Conservation (phyloP, 2,888 invertebrate genomes). For the Limenitis camilla region DNA sequence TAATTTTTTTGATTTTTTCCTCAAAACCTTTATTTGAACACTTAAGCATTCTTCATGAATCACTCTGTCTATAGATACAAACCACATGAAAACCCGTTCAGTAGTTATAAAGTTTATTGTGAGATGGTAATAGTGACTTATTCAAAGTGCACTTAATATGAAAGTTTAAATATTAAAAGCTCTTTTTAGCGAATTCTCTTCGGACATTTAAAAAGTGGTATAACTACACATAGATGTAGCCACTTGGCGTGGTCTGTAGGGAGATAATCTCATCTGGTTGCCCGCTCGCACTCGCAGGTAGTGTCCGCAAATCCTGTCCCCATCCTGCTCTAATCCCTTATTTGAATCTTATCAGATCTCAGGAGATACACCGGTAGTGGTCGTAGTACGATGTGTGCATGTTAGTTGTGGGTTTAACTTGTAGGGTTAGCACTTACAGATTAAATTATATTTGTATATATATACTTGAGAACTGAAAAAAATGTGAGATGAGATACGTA, state of each 20-base stretch:
- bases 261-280: constrained; percentile 65
- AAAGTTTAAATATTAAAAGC: constrained; percentile 8
- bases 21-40: too few relatives aligned
- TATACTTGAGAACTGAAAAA: too few relatives aligned
- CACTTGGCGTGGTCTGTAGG: constrained; percentile 58
- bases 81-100: too few relatives aligned
- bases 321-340: constrained; percentile 73
- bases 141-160: too few relatives aligned
- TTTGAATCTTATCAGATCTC: constrained; percentile 77
- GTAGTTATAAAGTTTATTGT: too few relatives aligned
- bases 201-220: constrained; percentile 34
- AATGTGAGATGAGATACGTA: too few relatives aligned
- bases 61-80: too few relatives aligned
- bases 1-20: too few relatives aligned
- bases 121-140: too few relatives aligned
- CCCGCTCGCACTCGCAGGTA: constrained; percentile 48
- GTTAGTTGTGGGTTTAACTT: constrained; percentile 49
- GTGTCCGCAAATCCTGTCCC: constrained; percentile 60
- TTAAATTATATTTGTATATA: background rate
- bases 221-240: constrained; percentile 35
- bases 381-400: constrained; percentile 52
- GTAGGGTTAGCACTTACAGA: constrained; percentile 42
- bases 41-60: too few relatives aligned
- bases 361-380: constrained; percentile 68
- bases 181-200: constrained; percentile 12